Evolutionary conservation across 2,888 invertebrate species (phyloP).

Genomic region (Homarus gammarus): DNA sequence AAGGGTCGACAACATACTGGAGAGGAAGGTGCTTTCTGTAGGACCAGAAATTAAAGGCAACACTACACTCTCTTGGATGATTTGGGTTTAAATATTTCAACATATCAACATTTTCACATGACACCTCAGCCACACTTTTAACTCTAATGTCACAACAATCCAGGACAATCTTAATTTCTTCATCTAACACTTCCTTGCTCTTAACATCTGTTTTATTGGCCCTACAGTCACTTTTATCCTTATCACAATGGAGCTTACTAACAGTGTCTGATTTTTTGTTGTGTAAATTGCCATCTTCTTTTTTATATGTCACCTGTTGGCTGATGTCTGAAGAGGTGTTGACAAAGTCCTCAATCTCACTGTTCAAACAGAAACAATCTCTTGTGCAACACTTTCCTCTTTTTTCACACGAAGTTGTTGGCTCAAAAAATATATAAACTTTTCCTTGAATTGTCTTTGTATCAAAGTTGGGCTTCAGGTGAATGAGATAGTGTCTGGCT

Average conservation of each 20-base stretch:
- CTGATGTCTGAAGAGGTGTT: background rate
- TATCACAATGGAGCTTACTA: background rate
- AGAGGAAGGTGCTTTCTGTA: constrained; percentile 50
- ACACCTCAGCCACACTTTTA: constrained; percentile 62
- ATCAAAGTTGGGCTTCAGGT: constrained; percentile 76
- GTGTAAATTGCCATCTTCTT: background rate
- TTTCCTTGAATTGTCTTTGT: constrained; percentile 75
- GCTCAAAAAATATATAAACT: constrained; percentile 76
- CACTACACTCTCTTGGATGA: constrained; percentile 13
- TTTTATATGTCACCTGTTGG: background rate
- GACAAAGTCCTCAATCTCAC: background rate
- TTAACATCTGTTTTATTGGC: background rate
- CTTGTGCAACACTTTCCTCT: constrained; percentile 37
- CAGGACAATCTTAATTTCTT: constrained; percentile 74
- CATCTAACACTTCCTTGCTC: background rate
- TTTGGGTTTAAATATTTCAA: constrained; percentile 37
- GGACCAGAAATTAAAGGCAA: constrained; percentile 32
- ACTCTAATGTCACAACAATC: constrained; percentile 76
- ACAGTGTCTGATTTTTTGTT: background rate
- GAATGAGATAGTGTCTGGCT: constrained; percentile 77
- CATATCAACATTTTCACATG: constrained; percentile 28
- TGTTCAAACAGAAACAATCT: constrained; percentile 47
- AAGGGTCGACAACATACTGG: constrained; percentile 76
- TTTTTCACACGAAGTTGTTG: constrained; percentile 53
- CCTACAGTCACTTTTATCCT: background rate